phyloP scores from a whole-genome alignment of 1,140 invertebrate species.

The silkworm (Bombyx mori) region ASM3026992v2 NC_085126.1:6368001-6368500 shows the following conservation, averaged over 20 bases:
- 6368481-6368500: slow-evolving; percentile 30
- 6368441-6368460: slow-evolving; percentile 19
- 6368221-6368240: slow-evolving; percentile 16
- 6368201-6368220: slow-evolving; percentile 10
- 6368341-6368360: slow-evolving; percentile 46
- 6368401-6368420: slow-evolving; percentile 40
- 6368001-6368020: slow-evolving; percentile 21
- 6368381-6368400: slow-evolving; percentile 50
- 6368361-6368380: slow-evolving; percentile 45
- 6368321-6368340: slow-evolving; percentile 56
- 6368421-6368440: slow-evolving; percentile 47
- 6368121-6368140: slow-evolving; percentile 22
- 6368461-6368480: slow-evolving; percentile 16
- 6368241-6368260: slow-evolving; percentile 21
- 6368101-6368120: slow-evolving; percentile 18
- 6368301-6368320: slow-evolving; percentile 31
- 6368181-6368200: slow-evolving; percentile 22
- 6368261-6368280: slow-evolving; percentile 23
- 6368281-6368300: slow-evolving; percentile 26
- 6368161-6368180: slow-evolving; percentile 12
- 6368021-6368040: slow-evolving; percentile 17
- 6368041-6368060: slow-evolving; percentile 12
- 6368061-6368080: slow-evolving; percentile 9
- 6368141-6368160: slow-evolving; percentile 20
- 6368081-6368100: slow-evolving; percentile 8